Conservation (phyloP, 2,888 invertebrate species). For the Nesidiocoris tenuis region DNA sequence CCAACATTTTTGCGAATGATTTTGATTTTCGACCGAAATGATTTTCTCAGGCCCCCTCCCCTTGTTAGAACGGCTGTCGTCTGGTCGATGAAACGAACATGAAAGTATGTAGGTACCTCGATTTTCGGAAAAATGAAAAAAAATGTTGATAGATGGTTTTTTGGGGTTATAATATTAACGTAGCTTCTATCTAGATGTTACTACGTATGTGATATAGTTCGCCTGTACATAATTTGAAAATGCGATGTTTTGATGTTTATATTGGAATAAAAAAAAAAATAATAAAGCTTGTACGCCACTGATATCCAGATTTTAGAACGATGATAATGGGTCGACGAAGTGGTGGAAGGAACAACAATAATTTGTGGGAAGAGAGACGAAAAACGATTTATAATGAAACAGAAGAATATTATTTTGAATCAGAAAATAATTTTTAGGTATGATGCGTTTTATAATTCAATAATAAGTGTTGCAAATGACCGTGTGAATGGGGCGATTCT, state of each 20-base stretch:
- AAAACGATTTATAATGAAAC: slow-evolving; percentile 43
- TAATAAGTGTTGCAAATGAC: slow-evolving; percentile 36
- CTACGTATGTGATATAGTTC: slow-evolving; percentile 48
- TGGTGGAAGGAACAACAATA: slow-evolving; percentile 24
- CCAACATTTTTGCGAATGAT: too few species aligned
- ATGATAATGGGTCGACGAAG: slow-evolving; percentile 20
- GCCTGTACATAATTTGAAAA: slow-evolving; percentile 46
- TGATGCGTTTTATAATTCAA: slow-evolving; percentile 47
- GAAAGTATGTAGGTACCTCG: too few species aligned
- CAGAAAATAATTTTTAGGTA: slow-evolving; percentile 43
- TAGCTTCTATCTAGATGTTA: slow-evolving; percentile 47
- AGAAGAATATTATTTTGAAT: slow-evolving; percentile 16
- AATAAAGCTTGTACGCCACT: slow-evolving; percentile 39
- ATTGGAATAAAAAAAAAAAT: slow-evolving; percentile 27
- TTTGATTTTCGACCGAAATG: background rate
- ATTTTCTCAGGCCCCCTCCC: background rate
- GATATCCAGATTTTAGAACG: slow-evolving; percentile 25
- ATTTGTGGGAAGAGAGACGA: slow-evolving; percentile 27
- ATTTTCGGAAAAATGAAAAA: background rate
- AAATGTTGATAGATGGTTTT: slow-evolving; percentile 16
- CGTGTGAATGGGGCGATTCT: slow-evolving; percentile 21
- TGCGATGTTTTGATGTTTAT: slow-evolving; percentile 46
- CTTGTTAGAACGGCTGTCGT: background rate
- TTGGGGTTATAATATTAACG: slow-evolving; percentile 42
- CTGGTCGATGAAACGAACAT: too few species aligned